phyloP scores from a whole-genome alignment of 2,113 vertebrate genomes.

The Ammodytes marinus region DNA sequence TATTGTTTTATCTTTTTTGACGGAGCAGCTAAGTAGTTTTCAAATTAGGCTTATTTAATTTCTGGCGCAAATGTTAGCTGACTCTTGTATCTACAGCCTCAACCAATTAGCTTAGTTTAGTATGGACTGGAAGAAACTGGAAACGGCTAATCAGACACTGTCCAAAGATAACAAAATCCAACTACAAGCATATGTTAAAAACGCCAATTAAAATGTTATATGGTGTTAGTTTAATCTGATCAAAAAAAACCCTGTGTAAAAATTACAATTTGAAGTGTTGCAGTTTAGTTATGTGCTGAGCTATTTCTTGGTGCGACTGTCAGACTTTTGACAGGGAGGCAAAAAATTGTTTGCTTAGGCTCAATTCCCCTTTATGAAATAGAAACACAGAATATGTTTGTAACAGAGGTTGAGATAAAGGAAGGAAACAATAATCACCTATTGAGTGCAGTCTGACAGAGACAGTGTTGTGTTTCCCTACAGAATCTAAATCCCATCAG shows the following conservation, averaged over 20 bases:
- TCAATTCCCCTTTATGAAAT: background rate
- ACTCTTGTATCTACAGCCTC: background rate
- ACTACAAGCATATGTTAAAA: background rate
- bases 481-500: slow-evolving; percentile 61
- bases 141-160: background rate
- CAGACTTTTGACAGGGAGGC: background rate
- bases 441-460: background rate
- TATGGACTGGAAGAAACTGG: no score
- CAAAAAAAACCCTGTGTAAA: no score
- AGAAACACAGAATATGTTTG: background rate
- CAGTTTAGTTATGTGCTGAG: no score
- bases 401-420: background rate
- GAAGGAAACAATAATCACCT: background rate
- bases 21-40: no score
- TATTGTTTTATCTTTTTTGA: background rate
- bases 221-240: background rate
- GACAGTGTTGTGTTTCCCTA: slow-evolving; percentile 45
- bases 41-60: background rate
- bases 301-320: background rate
- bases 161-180: background rate
- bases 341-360: no score
- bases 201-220: background rate
- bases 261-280: background rate
- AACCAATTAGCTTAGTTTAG: background rate
- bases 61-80: background rate